Percentiles rank a stretch among this genome's conserved stretches.
phyloP scores from a whole-genome alignment of 2,113 vertebrate genomes.

The Heterotilapia buettikoferi region DNA sequence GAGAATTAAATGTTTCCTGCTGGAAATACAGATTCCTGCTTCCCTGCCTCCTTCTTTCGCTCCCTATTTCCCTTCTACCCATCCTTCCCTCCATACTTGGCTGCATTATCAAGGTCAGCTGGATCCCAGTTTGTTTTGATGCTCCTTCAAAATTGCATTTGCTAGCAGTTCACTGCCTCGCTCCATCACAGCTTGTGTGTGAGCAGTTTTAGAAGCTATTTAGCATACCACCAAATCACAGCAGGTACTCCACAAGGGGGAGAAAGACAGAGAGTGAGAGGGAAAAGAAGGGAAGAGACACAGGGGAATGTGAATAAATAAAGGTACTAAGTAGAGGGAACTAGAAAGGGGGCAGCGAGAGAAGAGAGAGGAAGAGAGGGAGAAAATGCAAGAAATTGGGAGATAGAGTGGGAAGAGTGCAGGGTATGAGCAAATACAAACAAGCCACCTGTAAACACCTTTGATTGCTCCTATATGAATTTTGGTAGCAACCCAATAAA shows the following conservation, averaged over 20 bases:
- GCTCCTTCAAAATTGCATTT: slow-evolving; percentile 26
- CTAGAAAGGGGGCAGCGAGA: background rate
- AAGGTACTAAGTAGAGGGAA: background rate
- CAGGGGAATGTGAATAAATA: slow-evolving; percentile 10
- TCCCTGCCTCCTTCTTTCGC: background rate
- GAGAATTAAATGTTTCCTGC: background rate
- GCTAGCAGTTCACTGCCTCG: background rate
- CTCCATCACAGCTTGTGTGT: background rate
- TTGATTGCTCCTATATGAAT: background rate
- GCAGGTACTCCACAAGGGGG: background rate
- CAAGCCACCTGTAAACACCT: background rate
- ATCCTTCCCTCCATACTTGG: slow-evolving; percentile 1
- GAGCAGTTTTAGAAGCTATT: background rate
- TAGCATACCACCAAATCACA: background rate
- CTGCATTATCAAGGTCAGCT: slow-evolving; percentile 29
- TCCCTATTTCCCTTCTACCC: background rate
- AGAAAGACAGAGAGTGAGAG: background rate
- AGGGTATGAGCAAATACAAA: background rate
- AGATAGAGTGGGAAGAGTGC: background rate
- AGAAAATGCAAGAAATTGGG: background rate
- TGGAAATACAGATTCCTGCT: background rate
- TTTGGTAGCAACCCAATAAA: background rate
- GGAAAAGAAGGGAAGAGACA: background rate
- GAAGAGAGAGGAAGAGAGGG: background rate
- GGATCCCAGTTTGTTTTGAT: slow-evolving; percentile 9